Conservation (phyloP, 2,113 vertebrate species). For the Pygoscelis antarcticus region DNA sequence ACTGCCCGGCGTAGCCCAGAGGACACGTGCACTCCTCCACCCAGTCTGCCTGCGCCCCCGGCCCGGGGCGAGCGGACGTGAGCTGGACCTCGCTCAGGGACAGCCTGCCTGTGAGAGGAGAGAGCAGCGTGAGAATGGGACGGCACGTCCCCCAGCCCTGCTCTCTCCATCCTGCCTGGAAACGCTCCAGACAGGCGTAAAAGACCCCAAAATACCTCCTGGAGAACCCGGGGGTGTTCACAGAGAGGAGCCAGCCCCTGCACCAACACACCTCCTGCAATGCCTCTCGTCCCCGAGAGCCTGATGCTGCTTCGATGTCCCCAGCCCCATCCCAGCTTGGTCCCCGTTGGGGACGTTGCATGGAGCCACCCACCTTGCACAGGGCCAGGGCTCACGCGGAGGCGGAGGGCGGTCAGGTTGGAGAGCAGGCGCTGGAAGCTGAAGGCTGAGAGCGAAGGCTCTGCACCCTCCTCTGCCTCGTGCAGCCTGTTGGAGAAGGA, state of each 20-base stretch:
- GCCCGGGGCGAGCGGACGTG: conserved; percentile 68
- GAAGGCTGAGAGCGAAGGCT: conserved; percentile 70
- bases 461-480: conserved; percentile 69
- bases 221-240: background rate
- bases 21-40: conserved; percentile 89
- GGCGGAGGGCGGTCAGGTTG: conserved; percentile 80
- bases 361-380: conserved; percentile 73
- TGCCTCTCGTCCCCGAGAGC: fast-evolving
- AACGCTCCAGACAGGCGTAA: background rate
- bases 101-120: conserved; percentile 73
- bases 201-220: background rate
- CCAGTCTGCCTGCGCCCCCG: conserved; percentile 71
- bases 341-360: fast-evolving
- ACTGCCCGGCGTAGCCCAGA: conserved; percentile 80
- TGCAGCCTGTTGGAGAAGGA: conserved; percentile 77
- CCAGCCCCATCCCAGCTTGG: background rate
- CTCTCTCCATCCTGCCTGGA: background rate
- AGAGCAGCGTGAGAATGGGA: background rate
- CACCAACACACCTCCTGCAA: too few relatives aligned
- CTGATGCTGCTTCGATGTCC: fast-evolving
- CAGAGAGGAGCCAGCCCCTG: background rate
- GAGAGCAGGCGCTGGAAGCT: conserved; percentile 85
- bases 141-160: fast-evolving
- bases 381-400: conserved; percentile 65
- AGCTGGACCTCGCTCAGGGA: conserved; percentile 80